Evolutionary conservation across 2,113 vertebrate genomes (phyloP), one percentile per base, ranked within the genome.

Genomic region (Rhombomys opimus): DNA sequence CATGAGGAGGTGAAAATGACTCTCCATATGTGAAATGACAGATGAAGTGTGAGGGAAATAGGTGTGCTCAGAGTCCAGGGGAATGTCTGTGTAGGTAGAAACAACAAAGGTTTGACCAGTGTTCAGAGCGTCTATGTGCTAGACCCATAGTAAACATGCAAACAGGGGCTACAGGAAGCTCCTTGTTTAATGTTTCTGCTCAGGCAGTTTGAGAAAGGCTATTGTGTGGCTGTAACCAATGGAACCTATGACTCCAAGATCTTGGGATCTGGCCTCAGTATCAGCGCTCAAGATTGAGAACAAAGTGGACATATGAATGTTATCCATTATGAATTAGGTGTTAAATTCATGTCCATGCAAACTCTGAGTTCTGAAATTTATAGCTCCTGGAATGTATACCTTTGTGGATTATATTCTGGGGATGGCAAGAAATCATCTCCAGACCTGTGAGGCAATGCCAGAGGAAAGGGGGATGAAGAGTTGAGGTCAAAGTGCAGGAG

Each of bases 51-150:
- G 68, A 65, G 46, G 85, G 22, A 88, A 61, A 22, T 65, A 73
- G 8, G 8, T 54, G 6, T 18, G 72, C 20, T 94, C 50, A 93
- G 93, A 77, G 52, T 61, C 23, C 32, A 87, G 38, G 94, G 32
- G 25, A 81, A 54, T 81, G 23, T 91, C 41, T 59, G 13, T 61
- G 11, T 63, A 59, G 63, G 22, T 9, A 88, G 81, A 87, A 87
- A 84, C 32, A 94, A 91, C n/a, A 94, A 91, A 91, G 3, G 7
- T 87, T 80, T 80, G 82, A 57, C 12, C 52, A 52, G 67, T 30
- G 35, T 77, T 91, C 38, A 82, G 92, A 75, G 22, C 52, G 18
- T 7, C 67, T 67, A 18, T 94, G 81, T 81, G 2, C 72, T 95
- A 57, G 35, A 61, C 22, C n/a, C 63, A 38, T 61, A 27, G 57